phyloP scores from a whole-genome alignment of 92 coral and sea anemone genomes.

The Chrysogorgia sp. region DNA sequence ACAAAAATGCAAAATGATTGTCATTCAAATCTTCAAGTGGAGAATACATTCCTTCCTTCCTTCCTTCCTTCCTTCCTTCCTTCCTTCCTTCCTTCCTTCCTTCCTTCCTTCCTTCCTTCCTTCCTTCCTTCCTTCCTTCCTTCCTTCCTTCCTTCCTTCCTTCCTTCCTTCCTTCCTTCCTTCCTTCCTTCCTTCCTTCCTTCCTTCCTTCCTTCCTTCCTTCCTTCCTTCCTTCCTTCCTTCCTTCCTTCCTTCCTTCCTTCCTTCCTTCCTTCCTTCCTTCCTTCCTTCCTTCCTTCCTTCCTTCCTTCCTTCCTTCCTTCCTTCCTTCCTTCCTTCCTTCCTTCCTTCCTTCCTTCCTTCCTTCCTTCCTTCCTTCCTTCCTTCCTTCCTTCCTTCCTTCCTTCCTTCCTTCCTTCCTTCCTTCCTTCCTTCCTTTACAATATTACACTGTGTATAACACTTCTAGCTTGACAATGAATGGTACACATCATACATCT shows the following conservation, averaged over 20 bases:
- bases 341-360: neutral
- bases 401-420: neutral
- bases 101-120: neutral
- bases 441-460: neutral
- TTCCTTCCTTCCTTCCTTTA: neutral
- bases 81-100: neutral
- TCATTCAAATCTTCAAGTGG: slow-evolving; percentile 40
- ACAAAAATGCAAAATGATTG: neutral
- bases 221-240: neutral
- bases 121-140: neutral
- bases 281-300: neutral
- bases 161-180: neutral
- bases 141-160: neutral
- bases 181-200: neutral
- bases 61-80: neutral
- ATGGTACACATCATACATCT: slow-evolving; percentile 99
- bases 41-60: neutral
- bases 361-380: neutral
- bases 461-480: no score
- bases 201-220: neutral
- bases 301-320: neutral
- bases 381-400: neutral
- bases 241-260: neutral
- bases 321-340: neutral
- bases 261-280: neutral